Evolutionary conservation across 2,888 invertebrate species (phyloP).

Genomic region (Dicyrtomina minuta): DNA sequence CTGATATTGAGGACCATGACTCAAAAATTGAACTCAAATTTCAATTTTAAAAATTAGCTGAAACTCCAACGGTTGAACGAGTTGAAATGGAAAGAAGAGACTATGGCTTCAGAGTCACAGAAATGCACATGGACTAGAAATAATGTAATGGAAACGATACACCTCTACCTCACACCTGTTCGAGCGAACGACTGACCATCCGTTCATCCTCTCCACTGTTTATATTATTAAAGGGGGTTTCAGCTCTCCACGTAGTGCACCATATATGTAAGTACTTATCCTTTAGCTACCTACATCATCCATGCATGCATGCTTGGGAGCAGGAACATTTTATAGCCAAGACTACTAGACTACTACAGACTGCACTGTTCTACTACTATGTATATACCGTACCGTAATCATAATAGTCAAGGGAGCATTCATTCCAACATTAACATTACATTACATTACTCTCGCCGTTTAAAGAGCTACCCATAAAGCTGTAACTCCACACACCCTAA

Average conservation of each 20-base stretch:
- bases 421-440: too few species aligned
- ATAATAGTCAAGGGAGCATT: too few species aligned
- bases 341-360: too few species aligned
- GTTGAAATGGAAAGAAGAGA: background rate
- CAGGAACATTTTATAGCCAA: too few species aligned
- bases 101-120: background rate
- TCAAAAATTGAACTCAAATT: background rate
- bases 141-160: constrained; percentile 15
- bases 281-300: too few species aligned
- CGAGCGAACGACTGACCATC: constrained; percentile 37
- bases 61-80: background rate
- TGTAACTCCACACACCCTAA: too few species aligned
- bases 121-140: constrained; percentile 26
- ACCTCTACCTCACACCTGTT: constrained; percentile 40
- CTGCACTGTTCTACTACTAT: background rate
- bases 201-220: constrained; percentile 15
- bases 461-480: too few species aligned
- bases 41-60: background rate
- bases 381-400: background rate
- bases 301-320: background rate
- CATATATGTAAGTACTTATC: constrained; percentile 8
- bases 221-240: constrained; percentile 22
- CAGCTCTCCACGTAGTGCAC: constrained; percentile 8
- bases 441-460: too few species aligned
- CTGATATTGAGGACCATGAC: background rate